These are phyloP conservation scores for Xiphophorus hellerii DNA, from an alignment of 2,113 vertebrate species.

Conservation along the genomic window DNA sequence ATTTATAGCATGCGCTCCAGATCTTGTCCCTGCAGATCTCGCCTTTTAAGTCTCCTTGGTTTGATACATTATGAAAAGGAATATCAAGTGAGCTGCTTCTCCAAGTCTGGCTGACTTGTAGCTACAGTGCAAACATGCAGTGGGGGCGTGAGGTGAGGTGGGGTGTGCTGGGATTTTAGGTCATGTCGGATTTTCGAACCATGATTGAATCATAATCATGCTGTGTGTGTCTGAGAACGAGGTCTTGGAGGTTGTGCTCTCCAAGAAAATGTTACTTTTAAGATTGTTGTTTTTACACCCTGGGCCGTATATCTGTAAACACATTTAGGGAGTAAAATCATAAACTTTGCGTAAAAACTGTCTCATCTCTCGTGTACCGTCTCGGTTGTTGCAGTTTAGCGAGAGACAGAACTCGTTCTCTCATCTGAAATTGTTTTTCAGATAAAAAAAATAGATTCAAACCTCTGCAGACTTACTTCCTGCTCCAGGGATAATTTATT, in stretches of 20 bases:
- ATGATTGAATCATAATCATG: slow-evolving; percentile 9
- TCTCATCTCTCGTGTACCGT: background rate
- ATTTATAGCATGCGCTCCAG: slow-evolving; percentile 41
- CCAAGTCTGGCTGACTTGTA: background rate
- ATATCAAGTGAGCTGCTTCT: slow-evolving; percentile 1
- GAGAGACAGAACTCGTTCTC: background rate
- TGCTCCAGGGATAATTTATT: background rate
- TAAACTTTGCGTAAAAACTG: background rate
- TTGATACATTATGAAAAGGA: slow-evolving; percentile 9
- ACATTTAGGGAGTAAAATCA: background rate
- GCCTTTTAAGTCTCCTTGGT: slow-evolving; percentile 12
- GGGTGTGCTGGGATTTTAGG: slow-evolving; percentile 6
- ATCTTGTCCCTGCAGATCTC: slow-evolving; percentile 20
- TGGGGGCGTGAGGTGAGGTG: background rate
- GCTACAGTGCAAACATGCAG: background rate
- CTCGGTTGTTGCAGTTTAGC: background rate
- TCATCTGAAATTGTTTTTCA: background rate
- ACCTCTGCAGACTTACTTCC: background rate
- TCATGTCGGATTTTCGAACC: slow-evolving; percentile 12
- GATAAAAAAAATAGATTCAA: background rate
- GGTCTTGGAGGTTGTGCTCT: slow-evolving; percentile 26
- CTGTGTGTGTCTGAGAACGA: slow-evolving; percentile 3
- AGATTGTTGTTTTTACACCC: background rate
- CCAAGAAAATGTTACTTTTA: background rate
- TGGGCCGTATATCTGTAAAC: background rate